Evolutionary conservation across 2,797 vertebrate species (phyloP).

Genomic region (Urocyon cinereoargenteus): DNA sequence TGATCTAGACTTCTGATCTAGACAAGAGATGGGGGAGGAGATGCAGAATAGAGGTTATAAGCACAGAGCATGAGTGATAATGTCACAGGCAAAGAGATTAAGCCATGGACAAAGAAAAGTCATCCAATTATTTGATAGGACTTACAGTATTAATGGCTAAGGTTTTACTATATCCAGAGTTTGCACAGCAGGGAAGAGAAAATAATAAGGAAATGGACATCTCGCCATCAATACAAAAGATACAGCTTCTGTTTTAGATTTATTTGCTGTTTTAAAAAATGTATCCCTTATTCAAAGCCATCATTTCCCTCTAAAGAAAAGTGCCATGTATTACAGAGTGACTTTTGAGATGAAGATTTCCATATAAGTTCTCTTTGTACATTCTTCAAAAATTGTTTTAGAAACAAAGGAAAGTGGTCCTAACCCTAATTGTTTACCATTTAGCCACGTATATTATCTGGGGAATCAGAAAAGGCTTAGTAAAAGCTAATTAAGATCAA

Average conservation of each 20-base stretch:
- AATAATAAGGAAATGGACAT: neutral
- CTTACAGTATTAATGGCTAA: neutral
- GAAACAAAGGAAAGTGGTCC: neutral
- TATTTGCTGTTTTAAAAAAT: neutral
- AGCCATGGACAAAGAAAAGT: neutral
- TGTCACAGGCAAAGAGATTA: neutral
- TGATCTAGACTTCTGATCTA: neutral
- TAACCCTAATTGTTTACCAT: conserved; percentile 38
- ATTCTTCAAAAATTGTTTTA: conserved; percentile 19
- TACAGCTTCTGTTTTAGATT: neutral
- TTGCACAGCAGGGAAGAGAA: neutral
- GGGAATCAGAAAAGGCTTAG: conserved; percentile 63
- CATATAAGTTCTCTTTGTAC: neutral
- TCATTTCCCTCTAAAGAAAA: conserved; percentile 3
- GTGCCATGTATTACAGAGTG: neutral
- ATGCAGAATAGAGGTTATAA: neutral
- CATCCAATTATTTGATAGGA: neutral
- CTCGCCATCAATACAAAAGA: neutral
- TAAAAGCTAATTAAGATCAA: conserved; percentile 77
- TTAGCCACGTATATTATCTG: conserved; percentile 56
- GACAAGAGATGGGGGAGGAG: neutral
- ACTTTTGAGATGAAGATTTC: neutral
- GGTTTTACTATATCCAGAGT: neutral
- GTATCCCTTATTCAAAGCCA: neutral
- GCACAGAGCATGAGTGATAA: rapidly evolving